Evolutionary conservation across 2,888 invertebrate species (phyloP).

Genomic region (Cryptocephalus primarius): DNA sequence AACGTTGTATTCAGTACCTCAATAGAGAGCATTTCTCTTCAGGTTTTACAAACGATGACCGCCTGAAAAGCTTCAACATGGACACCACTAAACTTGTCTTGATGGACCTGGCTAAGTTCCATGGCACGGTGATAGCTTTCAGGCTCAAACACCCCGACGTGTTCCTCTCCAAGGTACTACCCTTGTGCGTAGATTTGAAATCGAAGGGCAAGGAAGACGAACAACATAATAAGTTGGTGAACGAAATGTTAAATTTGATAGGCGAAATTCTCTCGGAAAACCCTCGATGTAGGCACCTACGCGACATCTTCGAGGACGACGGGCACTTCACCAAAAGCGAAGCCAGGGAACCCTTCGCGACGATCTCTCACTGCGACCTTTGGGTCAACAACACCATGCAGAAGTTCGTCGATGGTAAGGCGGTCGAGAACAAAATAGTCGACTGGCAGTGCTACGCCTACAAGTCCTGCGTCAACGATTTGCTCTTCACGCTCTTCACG

Average conservation of each 20-base stretch:
- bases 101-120: conserved; percentile 31
- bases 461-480: conserved; percentile 17
- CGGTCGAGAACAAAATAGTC: conserved; percentile 16
- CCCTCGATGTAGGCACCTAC: no score
- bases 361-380: conserved; percentile 43
- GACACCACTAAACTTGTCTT: conserved; percentile 35
- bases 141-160: neutral
- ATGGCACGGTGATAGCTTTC: neutral
- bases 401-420: conserved; percentile 17
- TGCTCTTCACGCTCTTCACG: conserved; percentile 22
- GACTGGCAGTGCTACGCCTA: conserved; percentile 21
- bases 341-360: conserved; percentile 37
- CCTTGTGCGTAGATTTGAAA: no score
- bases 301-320: neutral
- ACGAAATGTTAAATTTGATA: no score
- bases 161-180: neutral
- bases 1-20: no score
- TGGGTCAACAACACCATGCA: conserved; percentile 50
- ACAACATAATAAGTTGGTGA: no score
- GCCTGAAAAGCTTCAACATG: conserved; percentile 36
- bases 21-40: no score
- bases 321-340: neutral
- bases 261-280: no score
- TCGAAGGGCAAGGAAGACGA: no score
- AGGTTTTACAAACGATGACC: conserved; percentile 21